Evolutionary conservation across 2,888 invertebrate genomes (phyloP).

Genomic region (Neocrepidodera transversa): DNA sequence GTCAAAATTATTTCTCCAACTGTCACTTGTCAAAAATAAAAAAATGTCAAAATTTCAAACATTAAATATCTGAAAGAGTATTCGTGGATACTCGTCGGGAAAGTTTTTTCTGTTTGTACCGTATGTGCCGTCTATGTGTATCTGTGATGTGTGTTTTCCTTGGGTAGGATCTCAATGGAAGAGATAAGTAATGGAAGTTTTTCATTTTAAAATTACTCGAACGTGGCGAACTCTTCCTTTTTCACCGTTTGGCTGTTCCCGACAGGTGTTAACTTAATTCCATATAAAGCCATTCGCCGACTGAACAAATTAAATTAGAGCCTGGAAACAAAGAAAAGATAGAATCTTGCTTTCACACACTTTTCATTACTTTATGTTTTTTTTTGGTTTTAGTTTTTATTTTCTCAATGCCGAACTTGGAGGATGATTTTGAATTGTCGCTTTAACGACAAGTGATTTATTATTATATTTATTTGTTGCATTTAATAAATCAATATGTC

Average conservation of each 20-base stretch:
- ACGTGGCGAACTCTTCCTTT: constrained; percentile 40
- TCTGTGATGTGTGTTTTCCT: no score
- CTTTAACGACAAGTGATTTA: neutral
- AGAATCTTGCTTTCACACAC: constrained; percentile 13
- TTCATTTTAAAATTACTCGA: constrained; percentile 44
- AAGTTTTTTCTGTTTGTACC: no score
- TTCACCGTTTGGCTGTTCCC: constrained; percentile 33
- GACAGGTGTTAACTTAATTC: constrained; percentile 38
- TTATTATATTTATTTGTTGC: no score
- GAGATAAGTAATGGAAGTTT: constrained; percentile 45
- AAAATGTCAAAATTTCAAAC: no score
- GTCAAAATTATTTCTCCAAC: no score
- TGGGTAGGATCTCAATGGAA: constrained; percentile 22
- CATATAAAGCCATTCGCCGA: constrained; percentile 31
- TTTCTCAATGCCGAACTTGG: neutral
- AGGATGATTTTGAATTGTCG: neutral
- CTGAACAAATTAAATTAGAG: constrained; percentile 34
- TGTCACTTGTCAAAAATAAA: no score
- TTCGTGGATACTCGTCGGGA: no score
- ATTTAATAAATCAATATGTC: no score
- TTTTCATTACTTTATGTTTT: constrained; percentile 7
- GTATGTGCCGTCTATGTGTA: no score
- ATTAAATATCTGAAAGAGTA: no score
- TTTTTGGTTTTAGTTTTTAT: neutral
- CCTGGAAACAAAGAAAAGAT: constrained; percentile 18